Percentiles rank a stretch among this genome's conserved stretches.
Evolutionary conservation across 37 sponge, comb jelly and placozoan species (phyloP).

Genomic region (Halichondria panicea): DNA sequence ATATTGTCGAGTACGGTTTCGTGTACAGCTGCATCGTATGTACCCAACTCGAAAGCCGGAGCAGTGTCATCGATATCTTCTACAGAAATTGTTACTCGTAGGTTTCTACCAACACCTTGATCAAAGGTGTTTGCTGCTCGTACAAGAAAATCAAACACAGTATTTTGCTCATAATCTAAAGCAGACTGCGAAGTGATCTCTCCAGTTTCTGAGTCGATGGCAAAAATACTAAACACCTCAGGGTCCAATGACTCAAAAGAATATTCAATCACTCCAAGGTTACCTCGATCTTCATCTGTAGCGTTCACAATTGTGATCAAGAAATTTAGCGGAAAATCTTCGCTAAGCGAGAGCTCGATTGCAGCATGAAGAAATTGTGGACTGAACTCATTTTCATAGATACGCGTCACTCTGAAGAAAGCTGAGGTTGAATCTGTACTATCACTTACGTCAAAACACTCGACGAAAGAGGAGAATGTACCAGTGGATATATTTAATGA

Average conservation of each 20-base stretch:
- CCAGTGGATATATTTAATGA: background rate
- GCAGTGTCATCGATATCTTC: conserved; percentile 19
- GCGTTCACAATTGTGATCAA: conserved; percentile 37
- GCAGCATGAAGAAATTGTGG: conserved; percentile 15
- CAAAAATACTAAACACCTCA: too few relatives aligned
- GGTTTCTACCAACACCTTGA: background rate
- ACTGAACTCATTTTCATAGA: conserved; percentile 12
- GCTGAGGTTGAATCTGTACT: background rate
- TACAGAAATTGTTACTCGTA: conserved; percentile 26
- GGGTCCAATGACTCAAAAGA: background rate
- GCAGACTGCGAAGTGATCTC: conserved; percentile 15
- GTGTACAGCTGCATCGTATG: conserved; percentile 1
- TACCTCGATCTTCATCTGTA: conserved; percentile 47
- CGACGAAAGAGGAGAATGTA: background rate
- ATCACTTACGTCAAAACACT: background rate
- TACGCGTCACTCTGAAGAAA: background rate
- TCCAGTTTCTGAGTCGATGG: conserved; percentile 32
- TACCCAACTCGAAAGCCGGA: conserved; percentile 16
- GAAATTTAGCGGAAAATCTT: background rate
- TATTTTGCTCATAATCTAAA: conserved; percentile 32
- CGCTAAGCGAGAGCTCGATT: background rate
- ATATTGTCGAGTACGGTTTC: conserved; percentile 4
- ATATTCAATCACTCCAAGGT: conserved; percentile 22
- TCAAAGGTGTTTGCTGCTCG: conserved; percentile 10
- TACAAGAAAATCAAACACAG: conserved; percentile 8